Conservation (phyloP, 64 coral and sea anemone genomes). For the Porites australiensis region DNA sequence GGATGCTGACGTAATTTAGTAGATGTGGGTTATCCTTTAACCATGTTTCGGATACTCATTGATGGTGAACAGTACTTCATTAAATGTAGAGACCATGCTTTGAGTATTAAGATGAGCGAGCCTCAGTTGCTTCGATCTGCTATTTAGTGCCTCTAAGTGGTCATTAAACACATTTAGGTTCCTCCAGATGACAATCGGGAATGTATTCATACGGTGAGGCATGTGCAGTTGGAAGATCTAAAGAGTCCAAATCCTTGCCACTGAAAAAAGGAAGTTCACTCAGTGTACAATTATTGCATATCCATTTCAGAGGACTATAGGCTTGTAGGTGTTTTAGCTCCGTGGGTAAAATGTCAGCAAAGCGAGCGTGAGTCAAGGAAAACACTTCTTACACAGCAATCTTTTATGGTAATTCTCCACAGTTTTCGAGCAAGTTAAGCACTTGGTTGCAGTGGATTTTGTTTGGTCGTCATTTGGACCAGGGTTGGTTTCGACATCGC, state of each 20-base stretch:
- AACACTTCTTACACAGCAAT: not conserved
- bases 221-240: too few species aligned
- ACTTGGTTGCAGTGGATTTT: not conserved
- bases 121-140: slow-evolving; percentile 57
- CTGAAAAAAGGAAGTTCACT: not conserved
- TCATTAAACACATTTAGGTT: too few species aligned
- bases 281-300: not conserved
- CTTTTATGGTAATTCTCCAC: not conserved
- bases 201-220: too few species aligned
- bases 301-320: not conserved
- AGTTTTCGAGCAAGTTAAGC: not conserved
- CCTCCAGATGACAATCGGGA: too few species aligned
- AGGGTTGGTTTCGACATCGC: not conserved
- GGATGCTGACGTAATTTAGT: slow-evolving; percentile 54
- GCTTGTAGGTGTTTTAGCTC: not conserved
- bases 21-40: slow-evolving; percentile 63
- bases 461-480: not conserved
- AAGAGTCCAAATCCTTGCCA: too few species aligned
- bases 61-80: slow-evolving; percentile 51
- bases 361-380: not conserved
- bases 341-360: not conserved
- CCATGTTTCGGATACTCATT: slow-evolving; percentile 79
- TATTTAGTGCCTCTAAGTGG: not conserved
- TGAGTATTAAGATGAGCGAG: slow-evolving; percentile 58
- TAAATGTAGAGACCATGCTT: slow-evolving; percentile 72